A percentile compares a stretch with the other conserved stretches of the same genome.
phyloP scores from a whole-genome alignment of 2,888 invertebrate genomes.

The Ophioninae sp. region DNA sequence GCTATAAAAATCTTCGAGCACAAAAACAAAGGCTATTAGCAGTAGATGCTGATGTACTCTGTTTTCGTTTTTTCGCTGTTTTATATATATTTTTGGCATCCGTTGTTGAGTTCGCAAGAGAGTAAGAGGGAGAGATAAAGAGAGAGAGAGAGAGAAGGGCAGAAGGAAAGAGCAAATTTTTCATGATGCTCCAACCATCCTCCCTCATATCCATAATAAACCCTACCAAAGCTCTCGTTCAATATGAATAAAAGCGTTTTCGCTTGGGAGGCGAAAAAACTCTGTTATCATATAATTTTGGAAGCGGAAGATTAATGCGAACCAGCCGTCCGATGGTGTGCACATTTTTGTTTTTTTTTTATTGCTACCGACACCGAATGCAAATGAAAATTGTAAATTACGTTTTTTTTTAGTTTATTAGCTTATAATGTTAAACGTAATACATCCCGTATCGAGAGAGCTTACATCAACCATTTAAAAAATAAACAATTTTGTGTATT shows the following conservation, averaged over 20 bases:
- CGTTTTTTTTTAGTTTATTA: background rate
- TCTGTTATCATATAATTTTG: background rate
- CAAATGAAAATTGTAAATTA: background rate
- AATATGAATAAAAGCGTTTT: background rate
- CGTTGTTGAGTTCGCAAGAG: background rate
- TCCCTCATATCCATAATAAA: constrained; percentile 6
- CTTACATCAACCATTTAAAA: background rate
- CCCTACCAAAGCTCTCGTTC: background rate
- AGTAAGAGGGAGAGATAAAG: background rate
- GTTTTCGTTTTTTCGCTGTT: constrained; percentile 41
- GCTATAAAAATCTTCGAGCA: constrained; percentile 66
- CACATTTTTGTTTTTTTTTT: constrained; percentile 3
- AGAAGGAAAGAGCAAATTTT: background rate
- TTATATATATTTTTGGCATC: background rate
- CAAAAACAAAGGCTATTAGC: background rate
- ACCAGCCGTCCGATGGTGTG: background rate
- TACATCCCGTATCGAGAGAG: background rate
- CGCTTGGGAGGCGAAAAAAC: background rate
- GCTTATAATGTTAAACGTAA: background rate
- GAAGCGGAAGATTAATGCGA: background rate
- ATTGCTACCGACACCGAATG: background rate
- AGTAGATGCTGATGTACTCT: constrained; percentile 32
- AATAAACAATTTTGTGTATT: background rate
- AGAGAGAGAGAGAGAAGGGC: background rate
- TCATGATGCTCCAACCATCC: background rate